Base-by-base conservation (phyloP, 2,113 vertebrate species). In the Coptodon rendalli region DNA sequence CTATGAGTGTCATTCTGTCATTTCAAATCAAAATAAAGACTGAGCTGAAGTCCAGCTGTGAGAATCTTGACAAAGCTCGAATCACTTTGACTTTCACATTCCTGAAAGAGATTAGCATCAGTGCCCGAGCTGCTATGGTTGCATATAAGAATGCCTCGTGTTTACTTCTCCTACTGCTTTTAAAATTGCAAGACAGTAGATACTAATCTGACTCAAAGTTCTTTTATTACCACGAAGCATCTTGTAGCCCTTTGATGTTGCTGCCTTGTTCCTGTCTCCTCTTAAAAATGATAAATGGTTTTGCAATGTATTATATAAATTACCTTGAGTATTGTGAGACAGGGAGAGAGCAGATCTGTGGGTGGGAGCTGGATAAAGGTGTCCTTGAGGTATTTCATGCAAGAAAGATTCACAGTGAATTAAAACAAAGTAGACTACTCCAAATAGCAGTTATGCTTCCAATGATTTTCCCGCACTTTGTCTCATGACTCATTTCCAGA, bases 261-360 rank as follows among this genome's bases (percentile, higher is more conserved):
- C 83, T 86, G 82, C 84, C 89, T 90, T 91, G 89, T 89, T 94
- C 86, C 80, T 93, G 94, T 93, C 94, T 92, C 78, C 91, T 86
- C 59, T 92, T 92, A 87, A 94, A 94, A 94, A 91, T 93, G 93
- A 94, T 92, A 89, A 95, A 94, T 92, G 87, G 89, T 91, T 92
- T 91, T 88, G 90, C 81, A 87, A 87, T 91, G 89, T 92, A 86
- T 92, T 91, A 92, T 93, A 94, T 93, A 84, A 89, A 94, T 95
- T 92, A 94, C 90, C 71, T 80, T 89, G 73, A 91, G 81, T 83
- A 85, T 80, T 81, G 89, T 48, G 45, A 89, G 84, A 88, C 61
- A 61, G 83, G 79, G 59, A 88, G 80, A 85, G 81, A 27, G 81
- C 68, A 80, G 61, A 85, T 88, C 89, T 91, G 89, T 87, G 90